phyloP scores from a whole-genome alignment of 2,888 invertebrate species.

The Phlogophora meticulosa region DNA sequence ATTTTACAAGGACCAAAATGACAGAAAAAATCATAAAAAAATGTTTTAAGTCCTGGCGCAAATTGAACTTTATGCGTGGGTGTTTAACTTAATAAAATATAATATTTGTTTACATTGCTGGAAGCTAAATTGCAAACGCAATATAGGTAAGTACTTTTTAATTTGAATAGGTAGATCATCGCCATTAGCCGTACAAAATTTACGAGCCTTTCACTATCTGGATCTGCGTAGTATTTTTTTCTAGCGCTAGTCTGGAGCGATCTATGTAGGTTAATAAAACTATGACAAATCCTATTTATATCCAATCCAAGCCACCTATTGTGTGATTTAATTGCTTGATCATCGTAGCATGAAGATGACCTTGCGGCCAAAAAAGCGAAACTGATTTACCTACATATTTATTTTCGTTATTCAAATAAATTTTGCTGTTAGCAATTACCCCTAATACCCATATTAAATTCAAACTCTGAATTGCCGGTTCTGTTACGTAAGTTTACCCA shows the following conservation, averaged over 20 bases:
- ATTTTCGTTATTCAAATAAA: constrained; percentile 10
- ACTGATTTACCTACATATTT: constrained; percentile 33
- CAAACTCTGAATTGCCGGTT: background rate
- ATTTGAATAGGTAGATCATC: too few species aligned
- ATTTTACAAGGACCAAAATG: too few species aligned
- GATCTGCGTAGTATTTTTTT: background rate
- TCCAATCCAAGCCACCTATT: constrained; percentile 37
- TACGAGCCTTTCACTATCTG: too few species aligned
- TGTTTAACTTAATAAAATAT: too few species aligned
- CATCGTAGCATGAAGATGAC: constrained; percentile 56
- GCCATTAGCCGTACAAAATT: too few species aligned
- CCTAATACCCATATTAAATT: background rate
- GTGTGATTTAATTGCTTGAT: constrained; percentile 48
- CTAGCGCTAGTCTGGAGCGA: background rate
- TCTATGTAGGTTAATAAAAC: constrained; percentile 30
- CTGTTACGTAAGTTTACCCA: background rate
- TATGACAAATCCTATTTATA: constrained; percentile 39
- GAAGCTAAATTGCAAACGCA: too few species aligned
- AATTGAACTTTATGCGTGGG: too few species aligned
- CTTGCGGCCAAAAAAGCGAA: constrained; percentile 45
- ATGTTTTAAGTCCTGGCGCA: too few species aligned
- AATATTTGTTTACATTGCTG: too few species aligned
- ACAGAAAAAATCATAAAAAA: too few species aligned
- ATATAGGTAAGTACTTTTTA: too few species aligned
- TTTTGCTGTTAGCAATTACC: constrained; percentile 8